phyloP scores from a whole-genome alignment of 2,113 vertebrate species.

The Pionites leucogaster region DNA sequence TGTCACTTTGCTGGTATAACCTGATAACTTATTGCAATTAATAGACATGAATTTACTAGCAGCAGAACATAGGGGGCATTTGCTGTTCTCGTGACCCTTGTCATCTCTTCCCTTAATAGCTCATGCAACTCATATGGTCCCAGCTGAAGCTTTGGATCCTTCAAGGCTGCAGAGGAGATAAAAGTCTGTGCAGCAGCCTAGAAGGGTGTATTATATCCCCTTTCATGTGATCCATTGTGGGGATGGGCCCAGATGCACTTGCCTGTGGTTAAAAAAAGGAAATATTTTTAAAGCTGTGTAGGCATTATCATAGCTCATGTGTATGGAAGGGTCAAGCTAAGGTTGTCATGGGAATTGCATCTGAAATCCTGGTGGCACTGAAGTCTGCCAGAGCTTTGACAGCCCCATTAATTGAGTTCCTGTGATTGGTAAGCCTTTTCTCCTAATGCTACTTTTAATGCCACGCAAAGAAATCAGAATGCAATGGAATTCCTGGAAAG shows the following conservation, averaged over 20 bases:
- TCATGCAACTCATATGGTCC: background rate
- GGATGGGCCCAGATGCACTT: background rate
- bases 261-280: background rate
- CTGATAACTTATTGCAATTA: constrained; percentile 26
- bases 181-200: background rate
- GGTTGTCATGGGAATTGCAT: background rate
- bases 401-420: constrained; percentile 33
- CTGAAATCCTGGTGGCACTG: constrained; percentile 32
- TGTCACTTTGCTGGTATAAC: background rate
- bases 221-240: background rate
- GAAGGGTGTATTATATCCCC: background rate
- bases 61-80: constrained; percentile 4
- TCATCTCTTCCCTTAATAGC: background rate
- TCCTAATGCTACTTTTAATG: background rate
- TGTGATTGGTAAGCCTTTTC: background rate
- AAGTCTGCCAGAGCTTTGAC: constrained; percentile 40
- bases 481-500: background rate
- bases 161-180: background rate
- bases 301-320: constrained; percentile 13
- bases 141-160: background rate
- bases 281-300: constrained; percentile 15
- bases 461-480: background rate
- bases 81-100: background rate
- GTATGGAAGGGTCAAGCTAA: background rate
- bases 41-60: background rate